Conservation (phyloP, 2,113 vertebrate species). For the Sturnus vulgaris region DNA sequence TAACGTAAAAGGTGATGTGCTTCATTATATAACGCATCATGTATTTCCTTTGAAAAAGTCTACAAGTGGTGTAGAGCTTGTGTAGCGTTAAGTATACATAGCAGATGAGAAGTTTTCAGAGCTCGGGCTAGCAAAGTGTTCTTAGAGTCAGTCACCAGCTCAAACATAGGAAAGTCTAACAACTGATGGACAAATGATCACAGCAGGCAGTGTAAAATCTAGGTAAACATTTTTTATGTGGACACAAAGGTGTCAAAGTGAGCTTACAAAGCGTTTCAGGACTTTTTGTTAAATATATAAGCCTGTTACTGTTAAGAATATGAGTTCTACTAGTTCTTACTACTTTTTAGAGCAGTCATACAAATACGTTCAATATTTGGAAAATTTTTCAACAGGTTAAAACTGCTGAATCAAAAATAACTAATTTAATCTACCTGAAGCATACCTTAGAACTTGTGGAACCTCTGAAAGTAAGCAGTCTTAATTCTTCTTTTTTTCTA, state of each 20-base stretch:
- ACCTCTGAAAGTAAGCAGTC: slow-evolving; percentile 81
- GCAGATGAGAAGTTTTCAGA: background rate
- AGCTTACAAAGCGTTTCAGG: background rate
- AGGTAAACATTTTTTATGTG: background rate
- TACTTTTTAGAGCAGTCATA: background rate
- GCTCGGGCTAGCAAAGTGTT: background rate
- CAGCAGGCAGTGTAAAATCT: background rate
- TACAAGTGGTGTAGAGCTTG: background rate
- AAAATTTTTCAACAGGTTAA: slow-evolving; percentile 78
- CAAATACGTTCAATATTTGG: background rate
- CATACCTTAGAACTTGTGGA: slow-evolving; percentile 91
- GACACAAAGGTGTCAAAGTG: background rate
- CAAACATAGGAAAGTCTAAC: background rate
- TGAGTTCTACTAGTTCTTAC: background rate
- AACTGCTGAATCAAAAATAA: slow-evolving; percentile 92
- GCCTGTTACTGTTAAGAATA: background rate
- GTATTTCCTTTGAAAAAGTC: background rate
- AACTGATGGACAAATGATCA: background rate
- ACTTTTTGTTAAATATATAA: background rate
- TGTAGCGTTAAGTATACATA: background rate
- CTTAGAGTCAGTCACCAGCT: background rate
- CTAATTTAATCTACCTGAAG: slow-evolving; percentile 93
- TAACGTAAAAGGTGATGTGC: background rate
- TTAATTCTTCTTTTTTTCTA: background rate
- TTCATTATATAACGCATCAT: background rate